phyloP scores from a whole-genome alignment of 2,797 vertebrate species.

The Lates japonicus region DNA sequence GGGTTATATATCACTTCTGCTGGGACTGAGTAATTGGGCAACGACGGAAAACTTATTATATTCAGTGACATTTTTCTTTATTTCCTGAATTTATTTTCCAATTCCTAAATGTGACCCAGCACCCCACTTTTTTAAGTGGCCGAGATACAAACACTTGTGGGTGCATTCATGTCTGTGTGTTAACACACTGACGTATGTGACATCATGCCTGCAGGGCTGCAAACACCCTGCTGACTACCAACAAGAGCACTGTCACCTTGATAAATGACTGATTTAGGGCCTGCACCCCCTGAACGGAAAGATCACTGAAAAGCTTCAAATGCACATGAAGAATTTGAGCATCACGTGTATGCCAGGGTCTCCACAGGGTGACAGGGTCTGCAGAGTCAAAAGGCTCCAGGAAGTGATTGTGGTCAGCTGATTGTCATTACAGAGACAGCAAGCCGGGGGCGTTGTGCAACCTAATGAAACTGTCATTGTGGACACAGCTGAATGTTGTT shows the following conservation, averaged over 20 bases:
- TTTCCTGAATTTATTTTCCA: not conserved
- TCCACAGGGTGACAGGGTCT: conserved; percentile 97
- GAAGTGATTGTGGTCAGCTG: conserved; percentile 94
- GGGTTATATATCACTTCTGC: not conserved
- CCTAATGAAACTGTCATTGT: conserved; percentile 98
- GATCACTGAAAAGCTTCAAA: not conserved
- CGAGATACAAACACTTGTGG: conserved; percentile 9
- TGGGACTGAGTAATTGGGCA: not conserved
- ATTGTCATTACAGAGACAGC: conserved; percentile 98
- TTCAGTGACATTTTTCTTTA: not conserved
- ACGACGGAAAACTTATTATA: not conserved
- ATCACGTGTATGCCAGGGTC: conserved; percentile 47
- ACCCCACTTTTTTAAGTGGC: not conserved
- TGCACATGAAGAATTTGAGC: not conserved
- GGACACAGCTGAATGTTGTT: conserved; percentile 97
- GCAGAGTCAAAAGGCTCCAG: conserved; percentile 97
- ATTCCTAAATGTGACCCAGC: conserved; percentile 11
- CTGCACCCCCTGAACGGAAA: conserved; percentile 46
- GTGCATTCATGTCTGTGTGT: conserved; percentile 46
- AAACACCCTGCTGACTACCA: conserved; percentile 59
- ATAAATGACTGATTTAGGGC: conserved; percentile 66
- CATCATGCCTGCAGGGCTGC: conserved; percentile 56
- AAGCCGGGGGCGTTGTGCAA: conserved; percentile 95
- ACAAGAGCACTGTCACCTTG: conserved; percentile 66
- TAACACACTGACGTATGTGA: conserved; percentile 49